phyloP scores from a whole-genome alignment of 2,797 vertebrate species.

The Sebastes cheni region DNA sequence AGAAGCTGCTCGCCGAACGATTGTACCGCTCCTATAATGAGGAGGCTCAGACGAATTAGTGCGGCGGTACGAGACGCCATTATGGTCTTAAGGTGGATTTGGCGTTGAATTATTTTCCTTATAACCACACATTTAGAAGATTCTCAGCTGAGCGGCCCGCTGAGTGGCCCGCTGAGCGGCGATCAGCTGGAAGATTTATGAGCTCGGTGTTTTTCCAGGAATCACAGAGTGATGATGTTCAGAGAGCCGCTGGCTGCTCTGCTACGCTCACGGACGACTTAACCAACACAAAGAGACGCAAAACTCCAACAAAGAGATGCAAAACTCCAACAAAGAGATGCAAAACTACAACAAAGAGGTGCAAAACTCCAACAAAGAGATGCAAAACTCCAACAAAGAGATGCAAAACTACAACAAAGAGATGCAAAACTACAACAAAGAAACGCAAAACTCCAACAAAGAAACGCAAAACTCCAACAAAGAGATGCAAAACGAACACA shows the following conservation, averaged over 20 bases:
- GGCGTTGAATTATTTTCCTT: conserved; percentile 58
- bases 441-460: too few species aligned
- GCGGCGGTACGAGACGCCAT: conserved; percentile 65
- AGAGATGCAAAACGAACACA: too few species aligned
- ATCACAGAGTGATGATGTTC: conserved; percentile 27
- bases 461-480: too few species aligned
- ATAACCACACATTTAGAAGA: conserved; percentile 45
- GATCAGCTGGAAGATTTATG: conserved; percentile 48
- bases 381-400: too few species aligned
- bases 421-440: too few species aligned
- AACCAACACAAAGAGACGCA: too few species aligned
- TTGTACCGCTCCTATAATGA: conserved; percentile 70
- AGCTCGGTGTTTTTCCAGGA: conserved; percentile 40
- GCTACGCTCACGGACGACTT: too few species aligned
- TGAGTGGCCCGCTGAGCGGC: background rate
- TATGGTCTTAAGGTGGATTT: conserved; percentile 70
- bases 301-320: too few species aligned
- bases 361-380: too few species aligned
- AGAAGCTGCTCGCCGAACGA: conserved; percentile 59
- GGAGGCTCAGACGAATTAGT: conserved; percentile 69
- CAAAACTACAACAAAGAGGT: too few species aligned
- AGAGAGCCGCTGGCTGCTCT: too few species aligned
- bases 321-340: rapidly evolving
- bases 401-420: too few species aligned
- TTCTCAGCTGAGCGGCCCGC: background rate